Conservation (phyloP, 2,113 vertebrate species). For the Trematocara macrostoma region DNA sequence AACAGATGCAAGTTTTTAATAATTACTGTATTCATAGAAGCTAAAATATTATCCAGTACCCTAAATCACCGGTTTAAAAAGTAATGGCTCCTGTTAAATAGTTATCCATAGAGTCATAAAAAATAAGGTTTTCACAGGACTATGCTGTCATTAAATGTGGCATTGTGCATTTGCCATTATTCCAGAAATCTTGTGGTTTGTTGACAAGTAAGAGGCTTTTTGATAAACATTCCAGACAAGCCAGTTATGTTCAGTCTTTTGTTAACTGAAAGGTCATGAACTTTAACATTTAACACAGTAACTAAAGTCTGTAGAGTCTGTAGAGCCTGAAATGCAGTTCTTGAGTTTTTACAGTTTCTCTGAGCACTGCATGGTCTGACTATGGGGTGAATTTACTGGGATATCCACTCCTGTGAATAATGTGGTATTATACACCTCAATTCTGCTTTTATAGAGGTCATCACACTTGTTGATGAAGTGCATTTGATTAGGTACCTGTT, state of each 20-base stretch:
- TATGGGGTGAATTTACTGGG: not conserved
- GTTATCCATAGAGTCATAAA: not conserved
- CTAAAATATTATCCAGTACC: not conserved
- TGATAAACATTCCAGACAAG: not conserved
- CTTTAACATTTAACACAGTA: not conserved
- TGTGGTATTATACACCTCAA: not conserved
- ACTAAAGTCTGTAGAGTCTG: not conserved
- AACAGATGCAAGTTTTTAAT: not conserved
- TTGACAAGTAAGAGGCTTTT: not conserved
- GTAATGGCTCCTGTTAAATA: not conserved
- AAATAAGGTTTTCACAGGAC: not conserved
- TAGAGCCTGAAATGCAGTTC: not conserved
- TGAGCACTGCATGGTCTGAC: not conserved
- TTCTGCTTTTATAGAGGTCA: not conserved
- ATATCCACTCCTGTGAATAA: not conserved
- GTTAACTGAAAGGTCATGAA: not conserved
- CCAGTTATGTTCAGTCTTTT: not conserved
- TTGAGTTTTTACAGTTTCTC: not conserved
- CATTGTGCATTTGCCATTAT: not conserved
- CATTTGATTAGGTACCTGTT: not conserved
- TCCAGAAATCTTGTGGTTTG: not conserved
- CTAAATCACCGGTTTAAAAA: not conserved
- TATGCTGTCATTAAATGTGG: not conserved
- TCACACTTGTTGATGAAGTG: not conserved
- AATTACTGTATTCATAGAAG: not conserved